Conservation (phyloP, 2,888 invertebrate genomes). For the Agrotis exclamationis region DNA sequence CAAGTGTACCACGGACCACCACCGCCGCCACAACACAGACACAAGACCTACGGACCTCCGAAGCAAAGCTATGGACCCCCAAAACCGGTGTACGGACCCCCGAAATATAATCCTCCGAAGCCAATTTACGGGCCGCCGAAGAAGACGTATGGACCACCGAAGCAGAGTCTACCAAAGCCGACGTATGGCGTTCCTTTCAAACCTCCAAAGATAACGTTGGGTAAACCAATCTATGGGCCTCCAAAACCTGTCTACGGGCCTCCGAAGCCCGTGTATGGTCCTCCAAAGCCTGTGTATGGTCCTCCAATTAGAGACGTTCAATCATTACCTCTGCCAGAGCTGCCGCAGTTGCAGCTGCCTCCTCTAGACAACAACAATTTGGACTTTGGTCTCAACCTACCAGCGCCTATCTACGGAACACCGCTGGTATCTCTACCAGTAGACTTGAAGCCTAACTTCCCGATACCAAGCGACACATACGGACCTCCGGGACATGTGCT, state of each 20-base stretch:
- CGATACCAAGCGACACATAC: constrained; percentile 83
- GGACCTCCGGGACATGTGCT: constrained; percentile 87
- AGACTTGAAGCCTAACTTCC: constrained; percentile 87
- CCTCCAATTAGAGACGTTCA: constrained; percentile 39
- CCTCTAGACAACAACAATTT: constrained; percentile 69
- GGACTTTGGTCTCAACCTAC: constrained; percentile 79
- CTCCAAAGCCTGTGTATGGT: constrained; percentile 50
- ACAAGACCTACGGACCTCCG: constrained; percentile 85
- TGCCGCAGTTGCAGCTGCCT: constrained; percentile 40
- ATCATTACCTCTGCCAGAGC: constrained; percentile 50
- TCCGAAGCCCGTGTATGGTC: constrained; percentile 37
- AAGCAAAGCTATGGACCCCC: constrained; percentile 81
- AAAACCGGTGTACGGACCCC: constrained; percentile 81
- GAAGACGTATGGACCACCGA: constrained; percentile 75
- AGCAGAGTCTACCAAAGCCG: constrained; percentile 54
- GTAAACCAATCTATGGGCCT: constrained; percentile 66
- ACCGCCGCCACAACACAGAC: constrained; percentile 80
- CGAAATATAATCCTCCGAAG: constrained; percentile 77
- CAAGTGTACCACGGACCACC: constrained; percentile 89
- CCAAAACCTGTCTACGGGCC: constrained; percentile 58
- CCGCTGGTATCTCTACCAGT: constrained; percentile 78
- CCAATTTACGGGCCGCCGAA: constrained; percentile 81
- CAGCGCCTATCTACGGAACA: constrained; percentile 86
- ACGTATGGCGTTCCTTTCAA: constrained; percentile 81
- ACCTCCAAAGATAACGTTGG: constrained; percentile 76